Conservation (phyloP, 2,113 vertebrate genomes). For the Pimephales promelas region DNA sequence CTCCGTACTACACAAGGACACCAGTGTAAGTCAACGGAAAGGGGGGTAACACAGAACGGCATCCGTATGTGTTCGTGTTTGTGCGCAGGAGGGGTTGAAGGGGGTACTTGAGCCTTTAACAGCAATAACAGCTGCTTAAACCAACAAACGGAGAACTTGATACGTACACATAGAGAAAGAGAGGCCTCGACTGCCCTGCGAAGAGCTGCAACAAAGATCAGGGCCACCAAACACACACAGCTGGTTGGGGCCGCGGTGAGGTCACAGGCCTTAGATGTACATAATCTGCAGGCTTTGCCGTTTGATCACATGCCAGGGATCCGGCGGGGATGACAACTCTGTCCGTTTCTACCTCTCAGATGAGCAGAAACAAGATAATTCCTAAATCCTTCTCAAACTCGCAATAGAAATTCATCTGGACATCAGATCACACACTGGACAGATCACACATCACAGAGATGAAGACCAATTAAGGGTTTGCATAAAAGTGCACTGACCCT, state of each 20-base stretch:
- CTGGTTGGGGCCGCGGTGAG: conserved; percentile 25
- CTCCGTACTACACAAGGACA: conserved; percentile 17
- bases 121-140: conserved; percentile 73
- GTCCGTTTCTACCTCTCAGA: conserved; percentile 40
- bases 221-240: conserved; percentile 33
- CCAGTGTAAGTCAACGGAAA: not conserved
- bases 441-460: conserved; percentile 12
- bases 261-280: conserved; percentile 44
- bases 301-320: conserved; percentile 43
- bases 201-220: conserved; percentile 35
- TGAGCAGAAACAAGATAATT: conserved; percentile 39
- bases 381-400: conserved; percentile 15
- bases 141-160: conserved; percentile 71
- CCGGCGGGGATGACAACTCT: conserved; percentile 20
- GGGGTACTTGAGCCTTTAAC: conserved; percentile 60
- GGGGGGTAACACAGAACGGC: conserved; percentile 2
- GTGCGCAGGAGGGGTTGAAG: conserved; percentile 12
- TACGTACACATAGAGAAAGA: conserved; percentile 60
- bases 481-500: not conserved
- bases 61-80: conserved; percentile 23
- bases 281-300: conserved; percentile 41
- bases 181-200: conserved; percentile 21
- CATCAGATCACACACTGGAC: conserved; percentile 29
- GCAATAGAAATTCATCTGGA: conserved; percentile 17
- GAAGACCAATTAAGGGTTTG: conserved; percentile 20